Evolutionary conservation across 2,888 invertebrate genomes (phyloP).

Genomic region (Criorhina ranunculi): DNA sequence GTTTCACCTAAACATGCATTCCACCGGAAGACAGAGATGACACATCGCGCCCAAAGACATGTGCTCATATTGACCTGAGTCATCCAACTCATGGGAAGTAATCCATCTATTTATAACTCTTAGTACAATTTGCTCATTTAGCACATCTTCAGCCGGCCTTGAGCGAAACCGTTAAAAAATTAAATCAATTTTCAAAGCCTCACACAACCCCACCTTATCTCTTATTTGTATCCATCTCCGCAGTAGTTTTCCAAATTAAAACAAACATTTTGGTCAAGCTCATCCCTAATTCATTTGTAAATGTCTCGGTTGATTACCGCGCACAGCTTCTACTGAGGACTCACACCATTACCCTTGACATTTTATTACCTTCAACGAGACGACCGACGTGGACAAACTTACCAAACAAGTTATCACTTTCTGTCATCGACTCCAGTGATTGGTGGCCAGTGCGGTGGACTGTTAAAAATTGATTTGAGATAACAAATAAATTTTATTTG

Average conservation of each 20-base stretch:
- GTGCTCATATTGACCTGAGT: not conserved
- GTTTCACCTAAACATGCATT: not conserved
- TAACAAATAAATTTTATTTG: slow-evolving; percentile 21
- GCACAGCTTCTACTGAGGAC: slow-evolving; percentile 19
- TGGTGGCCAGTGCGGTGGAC: not conserved
- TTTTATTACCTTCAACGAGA: slow-evolving; percentile 12
- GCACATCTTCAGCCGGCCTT: slow-evolving; percentile 2
- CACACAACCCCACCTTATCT: not conserved
- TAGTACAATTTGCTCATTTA: slow-evolving; percentile 17
- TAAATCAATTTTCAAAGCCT: not conserved
- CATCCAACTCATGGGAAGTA: not conserved
- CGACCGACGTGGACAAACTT: not conserved
- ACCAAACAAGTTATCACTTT: slow-evolving; percentile 59
- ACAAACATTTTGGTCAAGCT: not conserved
- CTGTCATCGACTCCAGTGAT: not conserved
- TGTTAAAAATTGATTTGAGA: slow-evolving; percentile 36
- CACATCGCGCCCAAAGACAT: not conserved
- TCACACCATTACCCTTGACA: slow-evolving; percentile 43
- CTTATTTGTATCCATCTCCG: not conserved
- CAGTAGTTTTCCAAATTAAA: not conserved
- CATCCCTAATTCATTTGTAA: slow-evolving; percentile 12
- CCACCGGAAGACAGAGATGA: slow-evolving; percentile 12
- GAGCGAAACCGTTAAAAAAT: slow-evolving; percentile 32
- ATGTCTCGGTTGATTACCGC: slow-evolving; percentile 2
- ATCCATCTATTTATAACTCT: not conserved